A percentile compares a stretch with the other conserved stretches of the same genome.
Conservation (phyloP, 2,113 vertebrate species). For the Phyllopteryx taeniolatus region DNA sequence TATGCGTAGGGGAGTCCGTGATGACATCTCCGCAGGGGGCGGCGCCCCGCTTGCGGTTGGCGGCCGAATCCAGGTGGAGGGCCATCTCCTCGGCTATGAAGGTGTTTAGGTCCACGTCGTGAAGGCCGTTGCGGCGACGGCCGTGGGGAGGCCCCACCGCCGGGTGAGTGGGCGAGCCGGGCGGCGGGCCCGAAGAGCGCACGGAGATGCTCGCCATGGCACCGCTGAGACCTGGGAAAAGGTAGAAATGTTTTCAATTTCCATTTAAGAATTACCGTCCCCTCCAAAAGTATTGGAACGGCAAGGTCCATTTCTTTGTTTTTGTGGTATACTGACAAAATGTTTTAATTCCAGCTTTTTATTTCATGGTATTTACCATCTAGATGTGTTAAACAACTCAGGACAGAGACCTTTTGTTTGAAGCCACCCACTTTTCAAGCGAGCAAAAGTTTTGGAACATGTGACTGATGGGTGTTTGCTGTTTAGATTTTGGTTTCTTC, state of each 20-base stretch:
- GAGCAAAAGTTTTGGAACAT: too few species aligned
- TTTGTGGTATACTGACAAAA: too few species aligned
- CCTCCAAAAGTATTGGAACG: too few species aligned
- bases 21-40: conserved; percentile 97
- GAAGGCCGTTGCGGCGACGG: conserved; percentile 97
- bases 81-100: conserved; percentile 99
- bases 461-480: too few species aligned
- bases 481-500: too few species aligned
- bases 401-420: too few species aligned
- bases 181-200: conserved; percentile 94
- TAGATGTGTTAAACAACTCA: too few species aligned
- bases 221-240: conserved; percentile 86
- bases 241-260: neutral
- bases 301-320: too few species aligned
- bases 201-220: conserved; percentile 99
- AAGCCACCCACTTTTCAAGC: too few species aligned
- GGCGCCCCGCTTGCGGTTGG: conserved; percentile 96
- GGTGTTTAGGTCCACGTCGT: conserved; percentile 99
- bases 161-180: conserved; percentile 96
- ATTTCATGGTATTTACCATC: too few species aligned
- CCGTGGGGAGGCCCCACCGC: conserved; percentile 73
- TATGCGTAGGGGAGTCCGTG: conserved; percentile 99
- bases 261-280: neutral
- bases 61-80: conserved; percentile 94
- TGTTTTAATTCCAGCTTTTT: too few species aligned